Evolutionary conservation across 1,140 invertebrate genomes (phyloP).

Genomic region (Oncopeltus fasciatus): DNA sequence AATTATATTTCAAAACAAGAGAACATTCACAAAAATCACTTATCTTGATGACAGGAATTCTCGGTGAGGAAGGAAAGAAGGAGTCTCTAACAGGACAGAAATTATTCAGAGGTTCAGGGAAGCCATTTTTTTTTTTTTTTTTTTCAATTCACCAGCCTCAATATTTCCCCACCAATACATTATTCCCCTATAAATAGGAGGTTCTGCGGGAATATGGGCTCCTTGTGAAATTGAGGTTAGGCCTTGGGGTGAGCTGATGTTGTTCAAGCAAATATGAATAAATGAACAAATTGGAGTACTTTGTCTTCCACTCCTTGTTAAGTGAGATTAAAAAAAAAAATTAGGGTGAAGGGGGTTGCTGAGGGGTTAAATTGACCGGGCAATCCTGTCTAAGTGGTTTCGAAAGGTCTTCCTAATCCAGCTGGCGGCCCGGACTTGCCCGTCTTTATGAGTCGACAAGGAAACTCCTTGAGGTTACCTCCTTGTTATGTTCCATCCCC

Average conservation of each 20-base stretch:
- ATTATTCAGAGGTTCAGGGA: too few relatives aligned
- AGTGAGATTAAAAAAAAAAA: slow-evolving; percentile 3
- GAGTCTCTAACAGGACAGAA: too few relatives aligned
- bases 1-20: too few relatives aligned
- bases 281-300: not conserved
- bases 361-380: not conserved
- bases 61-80: too few relatives aligned
- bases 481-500: not conserved
- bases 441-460: not conserved
- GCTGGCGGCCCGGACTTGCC: too few relatives aligned
- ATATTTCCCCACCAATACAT: not conserved
- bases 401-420: not conserved
- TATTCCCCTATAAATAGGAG: not conserved
- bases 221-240: not conserved
- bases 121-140: too few relatives aligned
- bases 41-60: too few relatives aligned
- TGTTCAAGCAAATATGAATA: slow-evolving; percentile 5
- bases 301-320: not conserved
- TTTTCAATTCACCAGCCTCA: too few relatives aligned
- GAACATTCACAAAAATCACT: too few relatives aligned
- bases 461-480: not conserved
- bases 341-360: not conserved
- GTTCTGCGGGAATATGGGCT: not conserved
- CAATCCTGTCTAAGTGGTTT: not conserved
- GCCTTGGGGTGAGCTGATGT: not conserved